These are phyloP conservation scores for Cataglyphis livida DNA, from an alignment of 2,888 invertebrate species.

Conservation along the genomic window DNA sequence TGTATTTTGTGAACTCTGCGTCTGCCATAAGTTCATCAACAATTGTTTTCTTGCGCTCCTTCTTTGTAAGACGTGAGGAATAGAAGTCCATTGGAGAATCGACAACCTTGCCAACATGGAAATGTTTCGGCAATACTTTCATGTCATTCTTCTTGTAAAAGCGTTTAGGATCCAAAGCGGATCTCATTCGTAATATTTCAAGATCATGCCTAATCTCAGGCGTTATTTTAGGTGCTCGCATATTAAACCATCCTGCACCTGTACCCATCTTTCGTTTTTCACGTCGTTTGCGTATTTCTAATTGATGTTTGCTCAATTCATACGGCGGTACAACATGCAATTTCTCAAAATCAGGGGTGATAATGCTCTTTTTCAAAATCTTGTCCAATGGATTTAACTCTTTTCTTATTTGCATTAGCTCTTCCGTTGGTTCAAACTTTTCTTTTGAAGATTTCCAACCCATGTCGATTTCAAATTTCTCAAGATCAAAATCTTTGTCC, in stretches of 20 bases:
- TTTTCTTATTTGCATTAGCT: slow-evolving; percentile 85
- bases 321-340: slow-evolving; percentile 88
- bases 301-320: slow-evolving; percentile 87
- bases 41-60: slow-evolving; percentile 94
- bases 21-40: slow-evolving; percentile 97
- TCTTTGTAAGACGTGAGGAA: slow-evolving; percentile 92
- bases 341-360: slow-evolving; percentile 90
- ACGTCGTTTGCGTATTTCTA: slow-evolving; percentile 89
- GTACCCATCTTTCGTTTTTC: slow-evolving; percentile 89
- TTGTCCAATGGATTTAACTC: slow-evolving; percentile 86
- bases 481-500: slow-evolving; percentile 79
- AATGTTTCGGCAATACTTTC: slow-evolving; percentile 95
- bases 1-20: slow-evolving; percentile 93
- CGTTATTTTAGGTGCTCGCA: slow-evolving; percentile 95
- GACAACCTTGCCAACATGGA: slow-evolving; percentile 93
- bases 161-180: slow-evolving; percentile 95
- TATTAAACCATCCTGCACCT: slow-evolving; percentile 95
- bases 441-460: slow-evolving; percentile 58
- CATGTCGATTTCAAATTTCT: slow-evolving; percentile 84
- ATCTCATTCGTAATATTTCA: slow-evolving; percentile 96
- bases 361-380: slow-evolving; percentile 88
- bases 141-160: slow-evolving; percentile 98
- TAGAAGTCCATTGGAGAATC: slow-evolving; percentile 96
- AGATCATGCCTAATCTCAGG: slow-evolving; percentile 95
- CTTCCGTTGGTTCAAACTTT: slow-evolving; percentile 76